Conservation (phyloP, 1,140 invertebrate genomes). For the Ips typographus region DNA sequence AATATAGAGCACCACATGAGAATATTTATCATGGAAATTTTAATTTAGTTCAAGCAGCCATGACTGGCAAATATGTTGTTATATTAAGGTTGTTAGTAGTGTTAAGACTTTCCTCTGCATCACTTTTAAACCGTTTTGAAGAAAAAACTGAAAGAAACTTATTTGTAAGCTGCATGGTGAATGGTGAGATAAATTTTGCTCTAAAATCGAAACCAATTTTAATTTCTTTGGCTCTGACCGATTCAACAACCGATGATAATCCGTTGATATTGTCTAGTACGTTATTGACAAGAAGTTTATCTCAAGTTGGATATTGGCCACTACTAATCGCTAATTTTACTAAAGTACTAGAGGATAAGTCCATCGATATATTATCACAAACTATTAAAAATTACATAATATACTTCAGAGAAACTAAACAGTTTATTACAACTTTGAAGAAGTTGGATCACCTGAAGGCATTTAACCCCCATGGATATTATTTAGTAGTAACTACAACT, state of each 20-base stretch:
- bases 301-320: not conserved
- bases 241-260: constrained; percentile 3
- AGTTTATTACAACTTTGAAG: constrained; percentile 20
- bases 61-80: too few relatives aligned
- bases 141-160: not conserved
- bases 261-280: not conserved
- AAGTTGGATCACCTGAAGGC: constrained; percentile 6
- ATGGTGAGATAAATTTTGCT: constrained; percentile 12
- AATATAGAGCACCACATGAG: too few relatives aligned
- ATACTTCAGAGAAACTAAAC: constrained; percentile 28
- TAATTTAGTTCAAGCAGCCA: too few relatives aligned
- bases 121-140: too few relatives aligned
- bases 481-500: constrained; percentile 37
- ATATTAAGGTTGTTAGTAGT: too few relatives aligned
- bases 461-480: constrained; percentile 42
- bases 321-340: constrained; percentile 12
- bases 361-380: not conserved
- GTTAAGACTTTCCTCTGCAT: too few relatives aligned
- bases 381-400: constrained; percentile 28
- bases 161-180: constrained; percentile 15
- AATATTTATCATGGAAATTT: too few relatives aligned
- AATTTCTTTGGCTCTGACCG: constrained; percentile 20
- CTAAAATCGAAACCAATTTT: constrained; percentile 15
- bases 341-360: not conserved
- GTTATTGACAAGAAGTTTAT: constrained; percentile 6